phyloP scores from a whole-genome alignment of 2,888 invertebrate species.

The Apantesis nais region DNA sequence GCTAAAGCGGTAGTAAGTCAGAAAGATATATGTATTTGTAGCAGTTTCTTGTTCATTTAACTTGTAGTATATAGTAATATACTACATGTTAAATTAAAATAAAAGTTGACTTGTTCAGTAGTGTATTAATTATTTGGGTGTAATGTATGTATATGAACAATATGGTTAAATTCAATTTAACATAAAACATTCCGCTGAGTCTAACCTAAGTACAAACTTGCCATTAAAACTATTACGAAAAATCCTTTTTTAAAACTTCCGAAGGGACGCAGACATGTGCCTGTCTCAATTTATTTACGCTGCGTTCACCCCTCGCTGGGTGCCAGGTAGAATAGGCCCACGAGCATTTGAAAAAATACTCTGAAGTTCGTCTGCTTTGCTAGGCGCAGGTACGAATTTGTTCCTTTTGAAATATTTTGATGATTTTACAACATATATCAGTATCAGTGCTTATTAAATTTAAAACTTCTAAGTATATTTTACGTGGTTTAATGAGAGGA shows the following conservation, averaged over 20 bases:
- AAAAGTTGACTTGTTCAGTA: neutral
- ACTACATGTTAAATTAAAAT: neutral
- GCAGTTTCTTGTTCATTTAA: too few relatives aligned
- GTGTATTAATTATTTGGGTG: too few relatives aligned
- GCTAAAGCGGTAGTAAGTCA: neutral
- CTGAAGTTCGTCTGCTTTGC: constrained; percentile 26
- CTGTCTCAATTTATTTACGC: constrained; percentile 53
- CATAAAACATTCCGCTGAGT: neutral
- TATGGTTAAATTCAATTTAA: neutral
- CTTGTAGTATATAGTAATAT: too few relatives aligned
- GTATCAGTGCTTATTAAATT: constrained; percentile 14
- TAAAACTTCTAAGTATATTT: neutral
- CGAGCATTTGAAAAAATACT: constrained; percentile 47
- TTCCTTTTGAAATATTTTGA: constrained; percentile 33
- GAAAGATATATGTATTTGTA: neutral
- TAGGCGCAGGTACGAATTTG: constrained; percentile 13
- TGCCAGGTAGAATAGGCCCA: constrained; percentile 59
- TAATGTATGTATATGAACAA: too few relatives aligned
- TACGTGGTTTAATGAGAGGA: neutral
- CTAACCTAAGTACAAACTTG: neutral
- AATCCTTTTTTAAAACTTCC: constrained; percentile 36
- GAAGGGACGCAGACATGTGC: constrained; percentile 60
- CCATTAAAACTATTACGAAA: constrained; percentile 36
- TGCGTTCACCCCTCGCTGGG: constrained; percentile 62
- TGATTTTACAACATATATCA: constrained; percentile 13